These are phyloP conservation scores for Macquaria australasica DNA, from an alignment of 2,113 vertebrate genomes.

Conservation along the genomic window DNA sequence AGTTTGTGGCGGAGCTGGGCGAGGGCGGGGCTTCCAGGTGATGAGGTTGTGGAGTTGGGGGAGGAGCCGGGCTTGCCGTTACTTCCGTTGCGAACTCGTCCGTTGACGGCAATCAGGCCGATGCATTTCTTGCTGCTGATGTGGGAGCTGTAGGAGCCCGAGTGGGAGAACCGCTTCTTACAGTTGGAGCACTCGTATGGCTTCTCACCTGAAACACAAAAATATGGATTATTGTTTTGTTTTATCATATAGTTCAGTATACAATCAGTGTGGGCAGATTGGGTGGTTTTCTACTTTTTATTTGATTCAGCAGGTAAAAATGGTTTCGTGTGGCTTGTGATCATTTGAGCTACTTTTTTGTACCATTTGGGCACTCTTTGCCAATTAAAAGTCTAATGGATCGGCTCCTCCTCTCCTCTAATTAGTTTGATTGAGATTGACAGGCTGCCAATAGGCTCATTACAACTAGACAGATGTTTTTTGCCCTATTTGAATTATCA, in stretches of 20 bases:
- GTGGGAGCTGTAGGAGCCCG: conserved; percentile 98
- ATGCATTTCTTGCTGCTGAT: conserved; percentile 99
- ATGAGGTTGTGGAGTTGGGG: conserved; percentile 94
- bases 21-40: conserved; percentile 94
- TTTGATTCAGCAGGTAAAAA: neutral
- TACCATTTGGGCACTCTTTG: neutral
- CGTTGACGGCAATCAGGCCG: conserved; percentile 92
- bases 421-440: no score
- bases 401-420: no score
- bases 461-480: no score
- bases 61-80: conserved; percentile 91
- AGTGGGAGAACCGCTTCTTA: conserved; percentile 99
- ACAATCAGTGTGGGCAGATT: neutral
- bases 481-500: no score
- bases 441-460: no score
- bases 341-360: neutral
- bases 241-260: neutral
- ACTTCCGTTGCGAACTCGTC: conserved; percentile 88
- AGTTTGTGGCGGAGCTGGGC: conserved; percentile 94
- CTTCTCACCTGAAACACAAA: conserved; percentile 90
- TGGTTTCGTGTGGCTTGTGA: neutral
- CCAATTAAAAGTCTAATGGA: neutral
- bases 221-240: neutral
- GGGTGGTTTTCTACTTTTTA: neutral
- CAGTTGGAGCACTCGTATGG: conserved; percentile 98